These are phyloP conservation scores for Bembecia ichneumoniformis DNA, from an alignment of 2,888 invertebrate species.

Conservation along the genomic window DNA sequence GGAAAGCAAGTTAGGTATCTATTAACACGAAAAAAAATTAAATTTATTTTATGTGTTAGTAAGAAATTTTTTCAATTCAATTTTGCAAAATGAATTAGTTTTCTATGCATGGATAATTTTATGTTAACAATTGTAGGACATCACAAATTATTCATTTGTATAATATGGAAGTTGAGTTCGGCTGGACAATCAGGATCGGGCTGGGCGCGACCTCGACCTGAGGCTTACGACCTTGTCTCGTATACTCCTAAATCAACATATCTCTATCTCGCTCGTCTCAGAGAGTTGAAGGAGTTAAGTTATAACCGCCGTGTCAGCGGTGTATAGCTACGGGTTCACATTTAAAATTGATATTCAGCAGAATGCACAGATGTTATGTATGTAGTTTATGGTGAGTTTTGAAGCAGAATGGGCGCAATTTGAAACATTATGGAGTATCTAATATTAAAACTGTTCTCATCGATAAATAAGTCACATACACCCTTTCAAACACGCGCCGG, in stretches of 20 bases:
- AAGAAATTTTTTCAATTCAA: too few species aligned
- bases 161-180: conserved; percentile 5
- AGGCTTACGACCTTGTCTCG: conserved; percentile 1
- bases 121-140: background rate
- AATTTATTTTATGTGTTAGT: too few species aligned
- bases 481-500: too few species aligned
- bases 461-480: too few species aligned
- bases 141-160: background rate
- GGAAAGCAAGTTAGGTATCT: too few species aligned
- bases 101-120: too few species aligned
- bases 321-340: too few species aligned
- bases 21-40: too few species aligned
- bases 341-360: background rate
- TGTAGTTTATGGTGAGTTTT: background rate
- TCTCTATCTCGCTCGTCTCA: background rate
- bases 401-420: too few species aligned
- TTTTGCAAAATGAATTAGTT: too few species aligned
- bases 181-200: conserved; percentile 34
- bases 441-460: too few species aligned
- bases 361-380: background rate
- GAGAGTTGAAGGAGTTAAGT: background rate
- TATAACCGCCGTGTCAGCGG: background rate
- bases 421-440: too few species aligned
- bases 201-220: conserved; percentile 25
- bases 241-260: background rate